These are phyloP conservation scores for Dryadula phaetusa DNA, from an alignment of 2,888 invertebrate species.

Conservation along the genomic window DNA sequence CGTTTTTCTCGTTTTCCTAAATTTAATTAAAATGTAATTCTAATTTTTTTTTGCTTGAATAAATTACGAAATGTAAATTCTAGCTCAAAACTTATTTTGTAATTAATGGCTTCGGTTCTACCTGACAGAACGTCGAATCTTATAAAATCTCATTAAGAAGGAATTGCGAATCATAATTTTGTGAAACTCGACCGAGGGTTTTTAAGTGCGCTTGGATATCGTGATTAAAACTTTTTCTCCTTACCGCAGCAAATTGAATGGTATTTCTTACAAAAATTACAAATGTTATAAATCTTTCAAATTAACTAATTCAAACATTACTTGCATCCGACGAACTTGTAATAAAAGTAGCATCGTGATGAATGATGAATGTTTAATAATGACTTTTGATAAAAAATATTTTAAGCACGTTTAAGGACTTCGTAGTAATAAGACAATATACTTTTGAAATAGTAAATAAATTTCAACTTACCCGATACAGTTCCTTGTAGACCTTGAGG, in stretches of 20 bases:
- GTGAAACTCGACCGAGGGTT: constrained; percentile 22
- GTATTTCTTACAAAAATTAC: constrained; percentile 11
- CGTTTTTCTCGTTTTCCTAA: too few species aligned
- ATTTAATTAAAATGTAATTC: not conserved
- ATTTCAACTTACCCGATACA: constrained; percentile 57
- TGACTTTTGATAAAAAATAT: too few species aligned
- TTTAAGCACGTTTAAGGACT: too few species aligned
- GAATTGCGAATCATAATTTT: constrained; percentile 40
- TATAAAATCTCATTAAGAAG: constrained; percentile 35
- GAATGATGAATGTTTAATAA: not conserved
- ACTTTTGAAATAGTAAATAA: not conserved
- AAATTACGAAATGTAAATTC: not conserved
- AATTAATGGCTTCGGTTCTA: constrained; percentile 14
- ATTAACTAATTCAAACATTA: not conserved
- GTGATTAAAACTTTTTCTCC: constrained; percentile 35
- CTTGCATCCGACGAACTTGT: not conserved
- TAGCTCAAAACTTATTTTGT: constrained; percentile 2
- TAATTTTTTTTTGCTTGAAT: not conserved
- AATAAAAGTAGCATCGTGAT: not conserved
- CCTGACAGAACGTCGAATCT: constrained; percentile 33
- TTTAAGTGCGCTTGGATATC: constrained; percentile 33
- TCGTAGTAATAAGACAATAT: not conserved
- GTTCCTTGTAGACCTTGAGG: constrained; percentile 64
- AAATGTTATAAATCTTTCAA: constrained; percentile 2
- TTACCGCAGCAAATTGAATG: constrained; percentile 13